phyloP scores from a whole-genome alignment of 2,888 invertebrate genomes.

The Coremacera marginata region DNA sequence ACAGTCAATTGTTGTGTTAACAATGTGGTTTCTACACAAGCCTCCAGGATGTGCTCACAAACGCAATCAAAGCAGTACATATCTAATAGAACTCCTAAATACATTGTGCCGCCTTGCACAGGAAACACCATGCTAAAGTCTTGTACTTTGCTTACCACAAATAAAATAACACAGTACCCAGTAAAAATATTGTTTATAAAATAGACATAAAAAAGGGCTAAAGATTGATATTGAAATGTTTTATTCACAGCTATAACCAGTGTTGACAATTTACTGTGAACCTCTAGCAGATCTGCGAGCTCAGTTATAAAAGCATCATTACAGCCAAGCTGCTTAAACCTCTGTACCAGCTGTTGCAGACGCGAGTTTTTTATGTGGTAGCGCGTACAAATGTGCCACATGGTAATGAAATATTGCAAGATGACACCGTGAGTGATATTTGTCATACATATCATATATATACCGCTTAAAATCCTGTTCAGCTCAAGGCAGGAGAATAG shows the following conservation, averaged over 20 bases:
- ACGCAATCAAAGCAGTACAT: neutral
- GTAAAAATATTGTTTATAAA: neutral
- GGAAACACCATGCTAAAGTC: too few relatives aligned
- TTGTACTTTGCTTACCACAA: neutral
- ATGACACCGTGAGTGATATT: neutral
- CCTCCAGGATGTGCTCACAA: neutral
- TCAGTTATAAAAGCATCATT: neutral
- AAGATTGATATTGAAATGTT: neutral
- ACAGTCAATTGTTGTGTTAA: neutral
- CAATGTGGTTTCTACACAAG: neutral
- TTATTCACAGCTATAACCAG: neutral
- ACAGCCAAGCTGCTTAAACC: neutral
- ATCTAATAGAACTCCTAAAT: neutral
- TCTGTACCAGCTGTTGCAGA: neutral
- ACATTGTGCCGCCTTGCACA: neutral
- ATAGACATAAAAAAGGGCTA: neutral
- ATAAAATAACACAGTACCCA: neutral
- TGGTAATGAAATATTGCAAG: neutral
- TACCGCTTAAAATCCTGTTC: neutral
- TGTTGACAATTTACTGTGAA: neutral
- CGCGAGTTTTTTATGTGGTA: neutral
- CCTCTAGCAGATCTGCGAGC: neutral
- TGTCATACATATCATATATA: neutral
- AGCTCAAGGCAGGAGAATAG: neutral
- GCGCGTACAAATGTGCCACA: slow-evolving; percentile 6